phyloP scores from a whole-genome alignment of 2,113 vertebrate species.

The Pseudonaja textilis region DNA sequence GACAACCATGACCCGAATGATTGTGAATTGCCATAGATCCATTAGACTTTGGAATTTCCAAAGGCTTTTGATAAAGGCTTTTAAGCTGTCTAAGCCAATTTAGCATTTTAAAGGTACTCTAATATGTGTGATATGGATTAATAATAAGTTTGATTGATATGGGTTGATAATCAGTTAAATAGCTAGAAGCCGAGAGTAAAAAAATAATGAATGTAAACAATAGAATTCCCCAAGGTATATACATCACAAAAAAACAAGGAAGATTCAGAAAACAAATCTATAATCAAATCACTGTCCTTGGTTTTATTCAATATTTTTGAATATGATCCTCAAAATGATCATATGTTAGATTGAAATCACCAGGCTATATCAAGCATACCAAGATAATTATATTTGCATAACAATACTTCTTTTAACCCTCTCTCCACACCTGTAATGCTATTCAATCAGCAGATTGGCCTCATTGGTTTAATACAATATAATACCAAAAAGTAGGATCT shows the following conservation, averaged over 20 bases:
- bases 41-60: neutral
- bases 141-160: neutral
- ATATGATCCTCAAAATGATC: neutral
- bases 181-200: neutral
- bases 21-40: neutral
- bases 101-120: neutral
- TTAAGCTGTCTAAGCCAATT: neutral
- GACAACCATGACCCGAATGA: neutral
- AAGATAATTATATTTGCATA: neutral
- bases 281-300: neutral
- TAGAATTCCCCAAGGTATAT: neutral
- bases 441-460: neutral
- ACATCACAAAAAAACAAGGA: neutral
- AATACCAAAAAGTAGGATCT: too few species aligned
- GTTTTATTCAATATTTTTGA: neutral
- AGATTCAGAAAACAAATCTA: rapidly evolving
- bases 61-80: neutral
- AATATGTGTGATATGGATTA: neutral
- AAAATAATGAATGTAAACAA: neutral
- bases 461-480: neutral
- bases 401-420: neutral
- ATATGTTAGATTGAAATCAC: neutral
- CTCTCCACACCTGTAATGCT: neutral
- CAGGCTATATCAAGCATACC: neutral
- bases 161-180: neutral